Conservation (phyloP, 2,888 invertebrate species). For the Stenolophus ochropezus region DNA sequence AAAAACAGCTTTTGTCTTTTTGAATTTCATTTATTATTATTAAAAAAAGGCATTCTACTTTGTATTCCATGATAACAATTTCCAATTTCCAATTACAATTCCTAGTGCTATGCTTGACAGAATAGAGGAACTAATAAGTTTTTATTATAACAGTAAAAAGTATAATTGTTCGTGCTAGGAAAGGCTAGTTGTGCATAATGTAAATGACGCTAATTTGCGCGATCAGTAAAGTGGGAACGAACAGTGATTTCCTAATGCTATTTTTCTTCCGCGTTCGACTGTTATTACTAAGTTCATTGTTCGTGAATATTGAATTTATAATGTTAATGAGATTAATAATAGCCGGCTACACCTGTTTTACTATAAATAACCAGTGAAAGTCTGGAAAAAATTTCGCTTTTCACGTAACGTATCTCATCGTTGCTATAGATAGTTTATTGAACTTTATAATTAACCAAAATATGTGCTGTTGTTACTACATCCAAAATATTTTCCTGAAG, state of each 20-base stretch:
- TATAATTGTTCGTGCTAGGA: no score
- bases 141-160: no score
- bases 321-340: conserved; percentile 24
- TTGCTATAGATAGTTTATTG: background rate
- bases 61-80: no score
- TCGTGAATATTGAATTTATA: conserved; percentile 18
- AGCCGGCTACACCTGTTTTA: background rate
- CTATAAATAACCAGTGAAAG: background rate
- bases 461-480: no score
- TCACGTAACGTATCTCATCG: background rate
- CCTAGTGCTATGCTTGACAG: no score
- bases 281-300: conserved; percentile 12
- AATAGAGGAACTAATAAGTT: no score
- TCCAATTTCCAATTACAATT: no score
- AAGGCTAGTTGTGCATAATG: background rate
- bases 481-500: no score
- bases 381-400: background rate
- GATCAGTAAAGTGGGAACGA: background rate
- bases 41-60: no score
- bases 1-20: no score
- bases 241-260: background rate
- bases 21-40: no score
- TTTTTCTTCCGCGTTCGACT: background rate
- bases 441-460: background rate
- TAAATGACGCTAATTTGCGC: background rate